Percentiles rank a stretch among this genome's conserved stretches.
Evolutionary conservation across 2,113 vertebrate genomes (phyloP).

Genomic region (Zosterops pallidus): DNA sequence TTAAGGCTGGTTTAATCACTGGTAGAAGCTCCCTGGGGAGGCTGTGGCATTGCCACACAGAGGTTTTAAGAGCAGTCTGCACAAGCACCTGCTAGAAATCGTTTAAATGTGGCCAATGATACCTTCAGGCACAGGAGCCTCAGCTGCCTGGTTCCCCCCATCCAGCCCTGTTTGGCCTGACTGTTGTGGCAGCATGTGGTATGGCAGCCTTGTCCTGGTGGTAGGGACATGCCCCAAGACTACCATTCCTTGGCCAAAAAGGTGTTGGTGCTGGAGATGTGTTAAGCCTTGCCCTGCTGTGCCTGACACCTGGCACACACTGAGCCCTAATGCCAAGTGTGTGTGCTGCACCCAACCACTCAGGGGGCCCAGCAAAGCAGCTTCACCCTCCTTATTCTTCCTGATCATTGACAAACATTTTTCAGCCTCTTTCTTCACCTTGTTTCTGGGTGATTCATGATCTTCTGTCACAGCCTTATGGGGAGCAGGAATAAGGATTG

Average conservation of each 20-base stretch:
- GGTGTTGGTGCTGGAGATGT: fast-evolving
- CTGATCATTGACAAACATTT: background rate
- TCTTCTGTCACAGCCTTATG: background rate
- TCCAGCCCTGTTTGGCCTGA: background rate
- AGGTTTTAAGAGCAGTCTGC: background rate
- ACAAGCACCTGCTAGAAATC: fast-evolving
- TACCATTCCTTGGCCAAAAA: background rate
- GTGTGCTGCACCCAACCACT: background rate
- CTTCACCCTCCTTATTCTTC: background rate
- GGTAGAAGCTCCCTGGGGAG: background rate
- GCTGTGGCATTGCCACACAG: background rate
- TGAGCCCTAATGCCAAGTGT: fast-evolving
- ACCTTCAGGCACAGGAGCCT: fast-evolving
- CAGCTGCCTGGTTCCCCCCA: fast-evolving
- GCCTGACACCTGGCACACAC: background rate
- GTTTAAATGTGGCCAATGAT: background rate
- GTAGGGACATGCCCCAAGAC: too few relatives aligned
- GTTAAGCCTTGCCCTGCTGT: fast-evolving
- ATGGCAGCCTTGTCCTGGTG: fast-evolving
- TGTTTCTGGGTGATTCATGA: background rate
- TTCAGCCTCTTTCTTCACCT: background rate
- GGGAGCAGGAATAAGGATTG: background rate
- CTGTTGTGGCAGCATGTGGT: fast-evolving
- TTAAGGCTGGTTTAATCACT: background rate
- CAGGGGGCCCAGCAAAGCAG: background rate